Base-by-base conservation (phyloP, 2,113 vertebrate species). In the Anarrhichthys ocellatus region DNA sequence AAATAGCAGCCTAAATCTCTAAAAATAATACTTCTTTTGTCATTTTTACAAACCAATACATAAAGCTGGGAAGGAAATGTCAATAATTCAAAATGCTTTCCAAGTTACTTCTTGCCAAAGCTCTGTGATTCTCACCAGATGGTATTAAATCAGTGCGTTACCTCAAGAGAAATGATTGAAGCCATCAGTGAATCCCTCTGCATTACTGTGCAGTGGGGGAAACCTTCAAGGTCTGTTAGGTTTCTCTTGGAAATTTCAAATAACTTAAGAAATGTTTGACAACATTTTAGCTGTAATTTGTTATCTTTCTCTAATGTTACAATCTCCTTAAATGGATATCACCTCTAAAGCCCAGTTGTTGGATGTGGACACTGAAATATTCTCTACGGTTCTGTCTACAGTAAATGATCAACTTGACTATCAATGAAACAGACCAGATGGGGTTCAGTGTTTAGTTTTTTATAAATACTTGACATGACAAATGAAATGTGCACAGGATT, bases 61-160 rank as follows among this genome's bases (percentile, higher is more conserved):
- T 62, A 46, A 66, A 65, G n/a, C 59, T 72, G 13, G 29, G 66
- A 66, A 78, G 22, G 7, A n/a, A 75, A 82, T 61, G 58, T 86
- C 76, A 46, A 66, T 71, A 65, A 75, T 66, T 74, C 24, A 78
- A 64, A 77, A 50, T 42, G 67, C n/a, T 80, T 76, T 76, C 27
- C 54, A 72, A 73, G 68, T 40, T 65, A 65, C 62, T 52, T 69
- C 20, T 40, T 24, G 81, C 73, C 80, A 84, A 54, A 80, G 46
- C 65, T 73, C 81, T 69, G n/a, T 61, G 66, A 78, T 84, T 79
- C 69, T 81, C 68, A 80, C 40, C 82, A 84, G 74, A 88, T 75
- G 82, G 74, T 59, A 71, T 6, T 64, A 42, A 87, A 84, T 83
- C 63, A 77, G 36, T 20, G 22, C 24, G 56, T 83, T 70, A 74